Conservation (phyloP, 2,888 invertebrate species). For the Marasmarcha lunaedactyla region DNA sequence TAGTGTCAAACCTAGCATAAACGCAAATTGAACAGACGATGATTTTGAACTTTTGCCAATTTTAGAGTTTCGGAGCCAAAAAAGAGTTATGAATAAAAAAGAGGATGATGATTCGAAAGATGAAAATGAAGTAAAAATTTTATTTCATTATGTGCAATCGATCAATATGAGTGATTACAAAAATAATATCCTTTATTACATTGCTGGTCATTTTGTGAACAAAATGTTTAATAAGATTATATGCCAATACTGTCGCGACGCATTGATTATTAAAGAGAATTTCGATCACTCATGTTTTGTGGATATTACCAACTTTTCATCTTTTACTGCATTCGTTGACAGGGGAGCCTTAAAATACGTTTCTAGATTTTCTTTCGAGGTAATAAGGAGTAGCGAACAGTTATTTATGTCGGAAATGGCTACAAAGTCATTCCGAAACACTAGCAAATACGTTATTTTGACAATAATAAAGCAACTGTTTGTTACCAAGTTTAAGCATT, state of each 20-base stretch:
- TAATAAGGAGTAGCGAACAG: too few relatives aligned
- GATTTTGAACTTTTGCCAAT: constrained; percentile 9
- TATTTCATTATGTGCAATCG: constrained; percentile 1
- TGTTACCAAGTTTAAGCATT: too few relatives aligned
- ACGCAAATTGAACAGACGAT: constrained; percentile 10
- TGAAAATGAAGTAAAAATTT: neutral
- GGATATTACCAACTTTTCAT: too few relatives aligned
- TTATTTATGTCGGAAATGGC: too few relatives aligned
- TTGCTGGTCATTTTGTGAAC: constrained; percentile 8
- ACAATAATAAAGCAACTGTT: too few relatives aligned
- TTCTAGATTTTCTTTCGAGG: too few relatives aligned
- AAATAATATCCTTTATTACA: constrained; percentile 5
- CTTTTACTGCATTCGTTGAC: too few relatives aligned
- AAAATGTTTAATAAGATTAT: constrained; percentile 9
- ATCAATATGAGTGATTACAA: constrained; percentile 5
- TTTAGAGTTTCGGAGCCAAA: constrained; percentile 9
- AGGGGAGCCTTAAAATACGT: too few relatives aligned
- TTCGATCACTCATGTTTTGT: neutral
- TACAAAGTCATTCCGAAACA: neutral
- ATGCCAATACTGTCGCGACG: constrained; percentile 7
- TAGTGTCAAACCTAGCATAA: constrained; percentile 10
- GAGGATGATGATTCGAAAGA: neutral
- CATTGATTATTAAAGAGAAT: constrained; percentile 3
- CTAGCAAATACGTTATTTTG: too few relatives aligned
- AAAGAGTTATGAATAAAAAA: neutral